Base-by-base conservation (phyloP, 2,113 vertebrate species). In the Eira barbara region DNA sequence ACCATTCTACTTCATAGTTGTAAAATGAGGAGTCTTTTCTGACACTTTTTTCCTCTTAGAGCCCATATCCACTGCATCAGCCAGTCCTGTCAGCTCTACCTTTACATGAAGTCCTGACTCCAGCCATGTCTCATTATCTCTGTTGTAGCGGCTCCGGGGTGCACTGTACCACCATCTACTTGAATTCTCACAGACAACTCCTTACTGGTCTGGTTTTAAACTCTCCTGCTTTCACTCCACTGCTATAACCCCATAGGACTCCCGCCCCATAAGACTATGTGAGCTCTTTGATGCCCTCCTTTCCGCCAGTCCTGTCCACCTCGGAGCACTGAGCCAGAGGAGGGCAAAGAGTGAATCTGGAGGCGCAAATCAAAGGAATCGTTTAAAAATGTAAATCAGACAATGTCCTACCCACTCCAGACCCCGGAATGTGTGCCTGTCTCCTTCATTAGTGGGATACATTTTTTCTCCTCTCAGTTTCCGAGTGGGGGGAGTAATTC, bases 321-420 rank as follows among this genome's bases (percentile, higher is more conserved):
- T 31, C 0, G 1, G 36, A n/a, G 18, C 42, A 13, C 29, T 2
- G 2, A 42, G 13, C 55, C 20, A 29, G 17, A 3, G 9, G 3
- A 34, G 15, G 27, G 55, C 21, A 21, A 49, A 81, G 31, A 20
- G 71, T 10, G 52, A 21, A 67, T 57, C 63, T 94, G 20, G 63
- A 78, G 17, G 29, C 29, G 42, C 14, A 67, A 74, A 55, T 14
- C 2, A 18, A 78, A 91, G 23, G 39, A 87, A 67, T n/a, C 18
- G 3, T 89, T 31, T 42, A 39, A 74, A 67, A 73, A 25, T 65
- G 25, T 78, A 29, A 86, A 45, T 76, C 74, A n/a, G 52, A 47
- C 25, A 42, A 14, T 27, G 18, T 52, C 18, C 36, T 13, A 55
- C 47, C 55, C 27, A n/a, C 9, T 73, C 49, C 67, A 49, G 27